Conservation (phyloP, 2,113 vertebrate species). For the Tiliqua scincoides region DNA sequence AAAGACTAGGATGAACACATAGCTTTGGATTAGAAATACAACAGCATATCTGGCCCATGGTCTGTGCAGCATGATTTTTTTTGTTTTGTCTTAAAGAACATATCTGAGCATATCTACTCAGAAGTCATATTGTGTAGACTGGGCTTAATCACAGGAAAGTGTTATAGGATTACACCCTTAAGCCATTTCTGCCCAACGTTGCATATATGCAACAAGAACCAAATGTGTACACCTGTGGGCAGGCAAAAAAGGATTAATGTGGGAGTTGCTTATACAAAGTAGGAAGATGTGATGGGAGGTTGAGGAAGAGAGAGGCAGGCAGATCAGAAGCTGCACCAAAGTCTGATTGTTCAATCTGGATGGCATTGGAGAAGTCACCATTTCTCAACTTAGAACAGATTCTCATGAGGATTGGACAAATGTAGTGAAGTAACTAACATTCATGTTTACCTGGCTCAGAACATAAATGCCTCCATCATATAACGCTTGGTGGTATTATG, state of each 20-base stretch:
- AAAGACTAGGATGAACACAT: constrained; percentile 19
- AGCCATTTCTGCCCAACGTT: too few relatives aligned
- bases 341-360: constrained; percentile 14
- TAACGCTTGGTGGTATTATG: neutral
- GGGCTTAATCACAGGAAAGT: too few relatives aligned
- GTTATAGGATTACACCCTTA: too few relatives aligned
- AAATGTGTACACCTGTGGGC: too few relatives aligned
- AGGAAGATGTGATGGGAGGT: constrained; percentile 54
- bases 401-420: neutral
- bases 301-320: neutral
- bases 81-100: too few relatives aligned
- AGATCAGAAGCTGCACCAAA: constrained; percentile 38
- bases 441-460: neutral
- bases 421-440: neutral
- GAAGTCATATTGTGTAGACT: too few relatives aligned
- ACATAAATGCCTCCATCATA: neutral
- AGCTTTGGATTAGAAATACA: neutral
- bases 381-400: neutral
- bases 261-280: constrained; percentile 45
- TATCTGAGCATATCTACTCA: too few relatives aligned
- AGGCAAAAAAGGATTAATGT: constrained; percentile 8
- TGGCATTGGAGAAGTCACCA: neutral
- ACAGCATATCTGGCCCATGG: constrained; percentile 36
- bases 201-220: too few relatives aligned
- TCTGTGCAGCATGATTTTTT: neutral